A percentile compares a stretch with the other conserved stretches of the same genome.
phyloP scores from a whole-genome alignment of 2,797 vertebrate genomes.

The Rhinogobio ventralis region DNA sequence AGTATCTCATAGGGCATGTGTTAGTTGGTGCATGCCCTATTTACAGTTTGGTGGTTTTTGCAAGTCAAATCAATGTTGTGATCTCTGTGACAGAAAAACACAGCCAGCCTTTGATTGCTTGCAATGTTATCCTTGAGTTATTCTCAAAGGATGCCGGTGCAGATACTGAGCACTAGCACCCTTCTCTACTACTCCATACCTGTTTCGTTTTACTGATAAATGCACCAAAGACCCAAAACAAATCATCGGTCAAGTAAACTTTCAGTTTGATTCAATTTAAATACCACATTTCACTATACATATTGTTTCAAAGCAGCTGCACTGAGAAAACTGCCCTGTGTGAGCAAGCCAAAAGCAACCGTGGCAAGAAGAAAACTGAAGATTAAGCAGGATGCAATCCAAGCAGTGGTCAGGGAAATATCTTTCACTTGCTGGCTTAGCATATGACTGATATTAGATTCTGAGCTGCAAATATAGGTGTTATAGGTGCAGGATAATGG shows the following conservation, averaged over 20 bases:
- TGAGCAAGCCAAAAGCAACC: neutral
- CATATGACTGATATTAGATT: neutral
- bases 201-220: neutral
- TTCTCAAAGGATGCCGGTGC: neutral
- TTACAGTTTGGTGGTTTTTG: neutral
- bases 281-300: no score
- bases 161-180: neutral
- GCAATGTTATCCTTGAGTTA: neutral
- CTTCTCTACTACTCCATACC: neutral
- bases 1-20: no score
- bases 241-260: neutral
- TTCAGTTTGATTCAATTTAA: neutral
- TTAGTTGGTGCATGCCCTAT: neutral
- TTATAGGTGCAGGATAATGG: neutral
- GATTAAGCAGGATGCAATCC: neutral
- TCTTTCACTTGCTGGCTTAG: neutral
- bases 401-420: neutral
- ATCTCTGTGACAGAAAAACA: neutral
- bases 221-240: neutral
- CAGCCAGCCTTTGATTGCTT: neutral
- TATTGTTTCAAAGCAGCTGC: no score
- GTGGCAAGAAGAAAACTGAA: neutral
- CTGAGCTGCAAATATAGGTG: neutral
- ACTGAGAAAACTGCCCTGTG: neutral
- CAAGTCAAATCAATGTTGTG: slow-evolving; percentile 3